phyloP scores from a whole-genome alignment of 2,797 vertebrate species.

The Clamator glandarius region DNA sequence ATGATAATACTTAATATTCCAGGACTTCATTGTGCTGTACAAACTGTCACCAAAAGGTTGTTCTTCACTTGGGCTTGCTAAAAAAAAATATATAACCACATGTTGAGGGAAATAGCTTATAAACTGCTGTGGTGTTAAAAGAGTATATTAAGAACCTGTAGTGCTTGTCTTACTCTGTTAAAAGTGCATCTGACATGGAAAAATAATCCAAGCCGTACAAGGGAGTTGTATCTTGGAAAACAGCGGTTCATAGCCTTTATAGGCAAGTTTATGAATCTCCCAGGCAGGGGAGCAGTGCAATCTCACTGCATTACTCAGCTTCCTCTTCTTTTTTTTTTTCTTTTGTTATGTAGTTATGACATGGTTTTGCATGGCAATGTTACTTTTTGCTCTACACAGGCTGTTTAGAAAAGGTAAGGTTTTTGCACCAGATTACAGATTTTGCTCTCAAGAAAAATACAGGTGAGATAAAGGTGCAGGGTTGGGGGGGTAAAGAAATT shows the following conservation, averaged over 20 bases:
- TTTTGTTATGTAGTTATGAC: background rate
- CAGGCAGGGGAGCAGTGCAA: background rate
- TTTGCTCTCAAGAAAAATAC: background rate
- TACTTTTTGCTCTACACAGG: background rate
- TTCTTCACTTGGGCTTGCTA: background rate
- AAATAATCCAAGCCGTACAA: background rate
- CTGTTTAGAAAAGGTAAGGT: background rate
- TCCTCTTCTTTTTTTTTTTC: background rate
- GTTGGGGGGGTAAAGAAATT: background rate
- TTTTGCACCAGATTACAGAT: background rate
- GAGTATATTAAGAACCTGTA: constrained; percentile 7
- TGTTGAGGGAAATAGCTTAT: constrained; percentile 8
- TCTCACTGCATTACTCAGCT: background rate
- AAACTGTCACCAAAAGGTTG: background rate
- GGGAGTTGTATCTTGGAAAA: background rate
- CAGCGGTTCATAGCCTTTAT: background rate
- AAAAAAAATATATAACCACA: background rate
- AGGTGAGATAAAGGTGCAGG: background rate
- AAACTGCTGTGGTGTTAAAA: background rate
- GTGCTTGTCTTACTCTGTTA: background rate
- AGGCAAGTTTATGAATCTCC: constrained; percentile 6
- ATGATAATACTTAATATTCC: background rate
- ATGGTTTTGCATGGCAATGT: rapidly evolving
- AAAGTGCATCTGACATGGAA: background rate
- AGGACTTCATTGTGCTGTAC: background rate